phyloP scores from a whole-genome alignment of 1,140 invertebrate genomes.

The Choristoneura fumiferana region DNA sequence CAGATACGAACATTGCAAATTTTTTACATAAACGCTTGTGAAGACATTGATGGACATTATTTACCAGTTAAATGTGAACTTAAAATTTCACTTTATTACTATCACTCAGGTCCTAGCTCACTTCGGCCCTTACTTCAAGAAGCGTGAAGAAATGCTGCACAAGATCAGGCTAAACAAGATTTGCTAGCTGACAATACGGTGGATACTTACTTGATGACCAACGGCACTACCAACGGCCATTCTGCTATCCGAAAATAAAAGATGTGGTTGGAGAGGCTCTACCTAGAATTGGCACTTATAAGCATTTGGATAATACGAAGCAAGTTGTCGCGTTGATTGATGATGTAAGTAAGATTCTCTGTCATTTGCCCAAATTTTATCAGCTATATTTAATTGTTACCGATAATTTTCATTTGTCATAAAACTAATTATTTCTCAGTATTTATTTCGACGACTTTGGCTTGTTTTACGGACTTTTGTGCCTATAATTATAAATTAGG shows the following conservation, averaged over 20 bases:
- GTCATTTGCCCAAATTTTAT: constrained; percentile 16
- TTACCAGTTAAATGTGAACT: background rate
- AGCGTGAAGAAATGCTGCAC: constrained; percentile 85
- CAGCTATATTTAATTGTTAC: too few relatives aligned
- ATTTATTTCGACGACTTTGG: too few relatives aligned
- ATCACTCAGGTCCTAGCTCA: constrained; percentile 86
- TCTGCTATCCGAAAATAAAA: constrained; percentile 80
- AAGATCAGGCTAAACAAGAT: constrained; percentile 79
- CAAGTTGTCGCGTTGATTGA: constrained; percentile 98
- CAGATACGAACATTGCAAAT: too few relatives aligned
- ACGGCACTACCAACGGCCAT: constrained; percentile 64
- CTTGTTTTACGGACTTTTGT: too few relatives aligned
- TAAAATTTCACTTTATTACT: background rate
- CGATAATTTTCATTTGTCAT: too few relatives aligned
- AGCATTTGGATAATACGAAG: constrained; percentile 89
- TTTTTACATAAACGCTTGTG: too few relatives aligned
- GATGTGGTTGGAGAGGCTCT: constrained; percentile 91
- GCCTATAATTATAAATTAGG: too few relatives aligned
- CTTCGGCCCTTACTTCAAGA: constrained; percentile 92
- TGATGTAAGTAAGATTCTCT: constrained; percentile 85
- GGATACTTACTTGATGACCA: constrained; percentile 37
- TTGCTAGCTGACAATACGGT: constrained; percentile 47
- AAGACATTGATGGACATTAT: too few relatives aligned
- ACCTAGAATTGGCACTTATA: constrained; percentile 89
- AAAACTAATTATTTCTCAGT: too few relatives aligned